Conservation (phyloP, 2,888 invertebrate species). For the Lysandra bellargus region DNA sequence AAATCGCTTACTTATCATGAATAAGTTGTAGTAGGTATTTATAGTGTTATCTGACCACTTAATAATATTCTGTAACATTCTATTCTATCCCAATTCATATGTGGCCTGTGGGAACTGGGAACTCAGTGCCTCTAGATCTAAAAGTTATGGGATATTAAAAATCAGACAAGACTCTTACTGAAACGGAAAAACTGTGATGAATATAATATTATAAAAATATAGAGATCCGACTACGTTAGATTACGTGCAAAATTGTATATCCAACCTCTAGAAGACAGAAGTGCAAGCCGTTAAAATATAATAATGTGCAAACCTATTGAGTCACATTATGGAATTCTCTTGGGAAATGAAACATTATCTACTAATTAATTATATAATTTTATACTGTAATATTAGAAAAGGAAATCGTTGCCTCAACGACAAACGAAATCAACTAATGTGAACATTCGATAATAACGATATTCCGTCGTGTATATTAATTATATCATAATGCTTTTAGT, state of each 20-base stretch:
- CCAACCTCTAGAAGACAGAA: no score
- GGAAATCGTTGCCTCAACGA: conserved; percentile 7
- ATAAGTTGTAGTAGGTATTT: neutral
- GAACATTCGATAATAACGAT: neutral
- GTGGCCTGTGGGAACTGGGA: no score
- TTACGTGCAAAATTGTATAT: no score
- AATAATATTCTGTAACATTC: neutral
- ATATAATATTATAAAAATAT: no score
- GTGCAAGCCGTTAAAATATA: neutral
- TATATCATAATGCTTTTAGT: neutral
- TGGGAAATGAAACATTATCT: conserved; percentile 7
- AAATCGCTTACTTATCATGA: neutral
- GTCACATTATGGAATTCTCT: neutral
- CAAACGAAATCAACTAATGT: neutral
- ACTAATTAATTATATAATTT: neutral
- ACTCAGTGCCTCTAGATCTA: no score
- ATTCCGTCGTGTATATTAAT: conserved; percentile 10
- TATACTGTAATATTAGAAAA: conserved; percentile 1
- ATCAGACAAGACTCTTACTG: no score
- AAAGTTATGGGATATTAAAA: no score
- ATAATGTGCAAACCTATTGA: neutral
- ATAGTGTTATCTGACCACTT: neutral
- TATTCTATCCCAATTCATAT: no score
- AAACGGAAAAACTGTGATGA: no score
- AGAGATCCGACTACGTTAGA: no score